These are phyloP conservation scores for Oryzias celebensis DNA, from an alignment of 2,113 vertebrate species.

Conservation along the genomic window DNA sequence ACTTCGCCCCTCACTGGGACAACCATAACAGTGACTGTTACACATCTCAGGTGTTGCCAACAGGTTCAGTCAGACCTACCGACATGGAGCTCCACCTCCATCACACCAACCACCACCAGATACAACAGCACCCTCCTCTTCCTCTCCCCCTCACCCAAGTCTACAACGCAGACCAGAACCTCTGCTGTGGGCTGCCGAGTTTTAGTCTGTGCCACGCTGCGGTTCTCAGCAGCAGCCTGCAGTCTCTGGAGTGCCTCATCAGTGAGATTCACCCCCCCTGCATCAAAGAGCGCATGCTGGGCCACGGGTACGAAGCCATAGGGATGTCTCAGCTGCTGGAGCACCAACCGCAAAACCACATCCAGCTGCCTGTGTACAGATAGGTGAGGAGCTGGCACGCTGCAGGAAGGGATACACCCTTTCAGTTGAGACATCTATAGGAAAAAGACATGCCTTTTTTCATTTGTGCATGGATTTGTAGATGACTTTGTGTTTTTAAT, in stretches of 20 bases:
- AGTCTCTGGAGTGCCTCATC: conserved; percentile 98
- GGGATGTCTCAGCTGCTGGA: conserved; percentile 89
- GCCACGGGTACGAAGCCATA: conserved; percentile 90
- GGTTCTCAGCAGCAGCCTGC: conserved; percentile 93
- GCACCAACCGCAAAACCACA: conserved; percentile 92
- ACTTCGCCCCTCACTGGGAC: conserved; percentile 89
- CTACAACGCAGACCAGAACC: conserved; percentile 68
- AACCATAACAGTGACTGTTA: conserved; percentile 89
- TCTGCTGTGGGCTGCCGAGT: conserved; percentile 81
- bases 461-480: conserved; percentile 62
- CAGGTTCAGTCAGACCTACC: conserved; percentile 62
- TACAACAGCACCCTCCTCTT: conserved; percentile 60
- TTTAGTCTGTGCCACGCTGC: conserved; percentile 87
- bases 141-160: conserved; percentile 52
- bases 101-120: conserved; percentile 46
- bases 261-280: conserved; percentile 95
- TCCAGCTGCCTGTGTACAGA: conserved; percentile 94
- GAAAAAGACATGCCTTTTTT: conserved; percentile 57
- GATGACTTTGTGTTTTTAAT: conserved; percentile 41
- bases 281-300: conserved; percentile 98
- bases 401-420: conserved; percentile 25
- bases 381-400: conserved; percentile 51
- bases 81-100: conserved; percentile 75
- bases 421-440: conserved; percentile 23
- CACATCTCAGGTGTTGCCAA: conserved; percentile 83